Percentiles rank a stretch among this genome's conserved stretches.
These are phyloP conservation scores for Sialis fuliginosa DNA, from an alignment of 2,888 invertebrate species.

Conservation along the genomic window DNA sequence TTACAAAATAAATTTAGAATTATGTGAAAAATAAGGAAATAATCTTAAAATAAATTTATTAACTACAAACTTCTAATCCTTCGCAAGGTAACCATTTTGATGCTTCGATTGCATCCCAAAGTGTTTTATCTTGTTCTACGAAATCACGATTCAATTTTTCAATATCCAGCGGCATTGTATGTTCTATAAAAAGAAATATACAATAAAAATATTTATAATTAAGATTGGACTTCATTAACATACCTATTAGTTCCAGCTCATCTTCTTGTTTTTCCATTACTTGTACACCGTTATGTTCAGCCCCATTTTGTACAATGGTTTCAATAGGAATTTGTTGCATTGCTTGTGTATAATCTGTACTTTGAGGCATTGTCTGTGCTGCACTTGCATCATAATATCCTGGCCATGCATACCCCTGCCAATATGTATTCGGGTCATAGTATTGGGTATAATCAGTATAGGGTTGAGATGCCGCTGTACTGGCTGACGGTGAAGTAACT, in stretches of 20 bases:
- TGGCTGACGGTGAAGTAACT: conserved; percentile 15
- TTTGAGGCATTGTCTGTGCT: conserved; percentile 8
- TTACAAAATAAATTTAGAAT: too few species aligned
- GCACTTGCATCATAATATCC: conserved; percentile 4
- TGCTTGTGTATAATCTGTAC: neutral
- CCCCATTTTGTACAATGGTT: conserved; percentile 9
- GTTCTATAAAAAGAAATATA: conserved; percentile 34
- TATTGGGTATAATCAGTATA: conserved; percentile 60
- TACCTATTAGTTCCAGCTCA: conserved; percentile 58
- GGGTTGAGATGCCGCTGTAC: conserved; percentile 25
- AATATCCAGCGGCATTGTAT: conserved; percentile 52
- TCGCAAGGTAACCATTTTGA: conserved; percentile 74
- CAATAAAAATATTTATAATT: neutral
- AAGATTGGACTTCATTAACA: conserved; percentile 12
- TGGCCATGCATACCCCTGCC: conserved; percentile 74
- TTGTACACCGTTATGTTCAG: conserved; percentile 11
- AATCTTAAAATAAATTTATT: neutral
- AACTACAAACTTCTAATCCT: conserved; percentile 42
- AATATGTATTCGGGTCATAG: conserved; percentile 69
- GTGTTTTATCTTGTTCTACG: conserved; percentile 52
- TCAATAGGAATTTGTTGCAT: conserved; percentile 8
- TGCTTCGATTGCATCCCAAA: conserved; percentile 68
- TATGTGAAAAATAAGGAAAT: too few species aligned
- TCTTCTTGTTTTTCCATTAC: conserved; percentile 25
- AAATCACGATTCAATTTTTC: conserved; percentile 62